Conservation (phyloP, 2,113 vertebrate species). For the Astur gentilis region DNA sequence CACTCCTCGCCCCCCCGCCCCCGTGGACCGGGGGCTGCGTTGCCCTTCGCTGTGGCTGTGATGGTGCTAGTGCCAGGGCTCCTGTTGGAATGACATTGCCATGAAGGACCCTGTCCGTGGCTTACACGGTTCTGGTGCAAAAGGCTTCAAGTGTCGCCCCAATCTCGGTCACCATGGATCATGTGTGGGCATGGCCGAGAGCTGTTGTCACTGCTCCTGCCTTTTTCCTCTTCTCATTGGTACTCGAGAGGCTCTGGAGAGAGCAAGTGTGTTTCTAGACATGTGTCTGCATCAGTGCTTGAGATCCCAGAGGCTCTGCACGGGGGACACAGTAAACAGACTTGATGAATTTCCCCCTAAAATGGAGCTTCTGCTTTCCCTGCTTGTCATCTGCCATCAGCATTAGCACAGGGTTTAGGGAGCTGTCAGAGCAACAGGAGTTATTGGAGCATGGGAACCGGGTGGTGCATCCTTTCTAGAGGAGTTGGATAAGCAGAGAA, state of each 20-base stretch:
- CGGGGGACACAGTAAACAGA: conserved; percentile 22
- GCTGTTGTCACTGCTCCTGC: background rate
- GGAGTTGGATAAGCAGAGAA: background rate
- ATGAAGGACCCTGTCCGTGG: fast-evolving
- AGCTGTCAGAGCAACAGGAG: conserved; percentile 35
- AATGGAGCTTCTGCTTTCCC: conserved; percentile 30
- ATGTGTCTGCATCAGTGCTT: background rate
- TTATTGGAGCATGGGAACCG: background rate
- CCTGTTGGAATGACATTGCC: background rate
- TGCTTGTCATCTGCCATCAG: conserved; percentile 40
- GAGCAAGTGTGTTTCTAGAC: background rate
- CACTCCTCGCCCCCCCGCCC: background rate
- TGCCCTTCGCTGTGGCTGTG: background rate
- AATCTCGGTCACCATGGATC: background rate
- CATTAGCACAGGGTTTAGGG: background rate
- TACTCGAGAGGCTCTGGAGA: background rate
- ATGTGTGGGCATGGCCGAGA: background rate
- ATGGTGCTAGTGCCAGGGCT: background rate
- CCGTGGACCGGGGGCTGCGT: fast-evolving
- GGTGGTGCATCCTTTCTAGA: background rate
- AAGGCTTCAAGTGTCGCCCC: background rate
- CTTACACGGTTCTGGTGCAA: background rate
- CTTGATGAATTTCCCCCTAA: conserved; percentile 33
- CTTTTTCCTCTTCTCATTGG: background rate
- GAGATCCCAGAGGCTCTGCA: conserved; percentile 2